Evolutionary conservation across 2,113 vertebrate species (phyloP), one percentile per base, ranked within the genome.

Genomic region (Clarias batrachus): DNA sequence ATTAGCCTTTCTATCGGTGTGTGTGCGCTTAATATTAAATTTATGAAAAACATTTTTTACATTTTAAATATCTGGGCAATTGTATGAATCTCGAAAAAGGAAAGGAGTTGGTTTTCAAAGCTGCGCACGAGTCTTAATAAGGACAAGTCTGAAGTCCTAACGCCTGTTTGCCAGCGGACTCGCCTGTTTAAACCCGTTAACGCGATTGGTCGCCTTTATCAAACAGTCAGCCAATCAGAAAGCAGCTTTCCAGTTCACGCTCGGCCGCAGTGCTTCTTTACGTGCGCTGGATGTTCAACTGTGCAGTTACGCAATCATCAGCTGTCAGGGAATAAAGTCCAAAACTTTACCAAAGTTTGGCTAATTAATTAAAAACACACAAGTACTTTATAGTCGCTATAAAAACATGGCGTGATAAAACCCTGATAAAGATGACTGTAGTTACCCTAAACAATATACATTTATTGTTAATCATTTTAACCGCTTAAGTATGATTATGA

Each of bases 291-390:
- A 65, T n/a, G 71, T 19, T 14, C 2, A 30, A 27, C 3, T 62
- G 14, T 21, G 48, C 68, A 33, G n/a, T 92, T 93, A 84, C 81
- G 63, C 90, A 92, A 92, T 41, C 33, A 14, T 74, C 4, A 25
- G 33, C 82, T 48, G 59, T 62, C 16, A 2, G 16, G n/a, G 74
- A 33, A 73, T 82, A 82, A 74, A 86, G 62, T 78, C 17, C 19
- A 48, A 33, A 41, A 1, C 10, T 33, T 41, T 73, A 68, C 5
- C n/a, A 68, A 68, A 68, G 65, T 66, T 12, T 68, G 65, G 65
- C 33, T 30, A 17, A 17, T 30, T 30, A 68, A 48, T 48, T 48
- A 48, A 48, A 48, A 48, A 48, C 48, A 48, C 21, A 66, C 13
- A 30, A 16, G 30, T 17, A 16, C 66, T 33, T 33, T 33, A 8